Conservation (phyloP, 2,888 invertebrate species). For the Cyrtodaria siliqua region DNA sequence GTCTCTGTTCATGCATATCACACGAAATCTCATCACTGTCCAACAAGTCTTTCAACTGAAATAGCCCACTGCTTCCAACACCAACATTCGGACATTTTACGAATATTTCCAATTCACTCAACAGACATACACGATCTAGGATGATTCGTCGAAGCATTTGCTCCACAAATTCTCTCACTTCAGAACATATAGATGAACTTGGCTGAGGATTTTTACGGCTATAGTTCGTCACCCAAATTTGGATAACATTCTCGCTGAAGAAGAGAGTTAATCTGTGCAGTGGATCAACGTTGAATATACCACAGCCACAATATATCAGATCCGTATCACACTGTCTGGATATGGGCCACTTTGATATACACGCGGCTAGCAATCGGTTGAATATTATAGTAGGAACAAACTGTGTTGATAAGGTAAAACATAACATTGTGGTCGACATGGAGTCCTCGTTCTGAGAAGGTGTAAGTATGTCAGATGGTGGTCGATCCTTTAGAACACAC, state of each 20-base stretch:
- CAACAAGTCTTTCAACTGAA: too few species aligned
- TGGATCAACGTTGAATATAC: neutral
- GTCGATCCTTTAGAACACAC: constrained; percentile 16
- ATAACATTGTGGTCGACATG: constrained; percentile 12
- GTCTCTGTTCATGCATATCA: too few species aligned
- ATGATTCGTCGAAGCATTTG: too few species aligned
- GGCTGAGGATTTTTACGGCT: too few species aligned
- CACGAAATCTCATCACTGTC: too few species aligned
- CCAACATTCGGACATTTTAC: too few species aligned
- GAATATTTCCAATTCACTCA: too few species aligned
- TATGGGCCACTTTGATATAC: constrained; percentile 5
- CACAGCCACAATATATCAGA: constrained; percentile 9
- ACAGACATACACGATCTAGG: too few species aligned
- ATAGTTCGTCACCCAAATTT: constrained; percentile 18
- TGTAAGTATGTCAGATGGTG: neutral
- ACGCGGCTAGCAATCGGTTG: constrained; percentile 22
- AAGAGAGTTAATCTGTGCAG: constrained; percentile 7
- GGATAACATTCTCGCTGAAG: neutral
- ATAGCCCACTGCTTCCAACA: too few species aligned
- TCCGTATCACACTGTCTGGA: neutral
- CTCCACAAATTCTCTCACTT: too few species aligned
- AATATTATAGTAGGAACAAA: constrained; percentile 21
- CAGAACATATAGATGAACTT: too few species aligned
- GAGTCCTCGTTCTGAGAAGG: neutral
- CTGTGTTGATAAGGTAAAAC: constrained; percentile 5